A percentile compares a stretch with the other conserved stretches of the same genome.
Conservation (phyloP, 2,797 vertebrate species). For the Nannoperca australis region DNA sequence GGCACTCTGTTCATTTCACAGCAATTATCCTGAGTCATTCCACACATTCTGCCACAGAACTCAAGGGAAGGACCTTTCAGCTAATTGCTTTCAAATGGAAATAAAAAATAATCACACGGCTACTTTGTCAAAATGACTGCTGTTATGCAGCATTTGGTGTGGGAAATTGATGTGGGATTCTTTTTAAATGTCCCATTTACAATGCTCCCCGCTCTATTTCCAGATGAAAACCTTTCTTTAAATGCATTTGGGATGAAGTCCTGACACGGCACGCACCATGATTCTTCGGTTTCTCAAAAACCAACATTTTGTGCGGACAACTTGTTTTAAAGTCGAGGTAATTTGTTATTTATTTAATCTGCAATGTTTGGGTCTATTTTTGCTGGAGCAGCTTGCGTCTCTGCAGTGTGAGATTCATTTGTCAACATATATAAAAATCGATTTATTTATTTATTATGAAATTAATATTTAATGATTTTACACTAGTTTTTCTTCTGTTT, state of each 20-base stretch:
- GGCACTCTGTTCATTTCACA: conserved; percentile 84
- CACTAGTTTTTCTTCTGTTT: conserved; percentile 18
- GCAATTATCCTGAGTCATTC: conserved; percentile 84
- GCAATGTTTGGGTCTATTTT: conserved; percentile 21
- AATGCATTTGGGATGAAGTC: conserved; percentile 59
- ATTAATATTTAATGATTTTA: conserved; percentile 46
- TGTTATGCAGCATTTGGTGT: conserved; percentile 73
- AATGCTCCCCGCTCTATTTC: conserved; percentile 65
- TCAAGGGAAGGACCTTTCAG: conserved; percentile 78
- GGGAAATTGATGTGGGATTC: conserved; percentile 76
- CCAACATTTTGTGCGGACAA: conserved; percentile 26
- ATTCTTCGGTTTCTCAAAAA: conserved; percentile 31
- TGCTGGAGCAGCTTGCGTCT: neutral
- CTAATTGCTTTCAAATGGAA: conserved; percentile 85
- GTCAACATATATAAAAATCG: conserved; percentile 21
- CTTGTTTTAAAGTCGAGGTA: conserved; percentile 16
- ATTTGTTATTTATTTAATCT: neutral
- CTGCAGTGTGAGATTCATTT: conserved; percentile 11
- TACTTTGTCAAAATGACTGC: conserved; percentile 79
- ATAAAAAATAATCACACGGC: conserved; percentile 84
- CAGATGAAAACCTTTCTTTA: conserved; percentile 63
- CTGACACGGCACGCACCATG: conserved; percentile 40
- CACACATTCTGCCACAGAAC: conserved; percentile 76
- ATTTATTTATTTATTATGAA: conserved; percentile 33
- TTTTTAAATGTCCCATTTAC: conserved; percentile 77